phyloP scores from a whole-genome alignment of 2,113 vertebrate species.

The Labrus mixtus region DNA sequence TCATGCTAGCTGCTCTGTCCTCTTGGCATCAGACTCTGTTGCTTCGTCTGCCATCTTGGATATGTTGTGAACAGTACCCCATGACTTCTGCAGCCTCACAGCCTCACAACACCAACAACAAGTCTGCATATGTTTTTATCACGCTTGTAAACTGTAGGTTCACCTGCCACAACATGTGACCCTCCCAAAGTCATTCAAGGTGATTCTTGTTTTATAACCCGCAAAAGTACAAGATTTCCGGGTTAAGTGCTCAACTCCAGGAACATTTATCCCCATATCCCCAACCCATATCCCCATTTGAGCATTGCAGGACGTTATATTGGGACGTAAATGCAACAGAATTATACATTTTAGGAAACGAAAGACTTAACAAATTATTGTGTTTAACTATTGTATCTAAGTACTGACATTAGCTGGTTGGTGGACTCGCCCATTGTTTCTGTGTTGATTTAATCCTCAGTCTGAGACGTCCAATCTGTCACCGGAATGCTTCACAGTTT shows the following conservation, averaged over 20 bases:
- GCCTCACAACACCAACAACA: background rate
- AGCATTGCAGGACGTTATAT: no score
- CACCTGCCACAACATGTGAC: background rate
- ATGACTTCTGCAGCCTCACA: background rate
- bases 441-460: background rate
- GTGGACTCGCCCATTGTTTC: background rate
- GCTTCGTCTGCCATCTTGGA: no score
- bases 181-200: background rate
- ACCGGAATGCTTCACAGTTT: constrained; percentile 20
- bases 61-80: no score
- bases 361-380: background rate
- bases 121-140: background rate
- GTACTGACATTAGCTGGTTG: background rate
- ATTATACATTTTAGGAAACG: background rate
- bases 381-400: background rate
- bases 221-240: background rate
- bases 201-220: background rate
- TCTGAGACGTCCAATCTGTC: background rate
- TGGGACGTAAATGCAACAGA: no score
- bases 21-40: no score
- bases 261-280: no score
- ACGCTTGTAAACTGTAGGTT: background rate
- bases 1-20: no score
- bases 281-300: no score
- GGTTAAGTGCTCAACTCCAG: background rate